Base-by-base conservation (phyloP, 2,113 vertebrate species). In the Rhabdornis inornatus region DNA sequence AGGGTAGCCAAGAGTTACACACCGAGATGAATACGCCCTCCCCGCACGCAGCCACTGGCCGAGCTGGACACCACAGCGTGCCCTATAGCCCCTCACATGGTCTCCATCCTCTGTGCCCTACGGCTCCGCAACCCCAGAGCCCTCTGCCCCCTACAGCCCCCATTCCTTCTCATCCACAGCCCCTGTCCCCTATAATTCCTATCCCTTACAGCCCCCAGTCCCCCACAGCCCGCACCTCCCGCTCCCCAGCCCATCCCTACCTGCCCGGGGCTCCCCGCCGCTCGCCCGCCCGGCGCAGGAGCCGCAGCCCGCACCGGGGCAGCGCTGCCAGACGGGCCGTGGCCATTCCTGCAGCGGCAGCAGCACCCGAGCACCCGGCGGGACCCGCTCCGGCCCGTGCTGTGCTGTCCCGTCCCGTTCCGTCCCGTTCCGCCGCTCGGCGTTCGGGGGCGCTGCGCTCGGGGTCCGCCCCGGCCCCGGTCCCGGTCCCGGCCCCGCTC, bases 141-240 rank as follows among this genome's bases (percentile, higher is more conserved):
- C 45, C 37, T 35, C 60, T 18, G 25, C 4, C 6, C 35, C 33
- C 24, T 35, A 17, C 0, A 56, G n/a, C 19, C 30, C 42, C 13
- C 2, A 12, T 9, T 10, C 7, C 37, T 30, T 14, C 33, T 15
- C n/a, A 47, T 15, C 16, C 33, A 42, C 23, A 61, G 27, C 47
- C 23, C 42, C 9, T 16, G 12, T 8, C 4, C 42, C 56, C 8
- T n/a, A 6, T 0, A 28, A 17, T 4, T n/a, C 10, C 20, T 39
- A 33, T 40, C 18, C 13, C n/a, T 16, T 9, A 19, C 3, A 70
- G 50, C 11, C 42, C 19, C 16, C 50, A 9, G 17, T 6, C 7
- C 44, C 40, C 22, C 47, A 6, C 1, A 66, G 31, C 37, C 19
- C 30, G 13, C 44, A 7, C 2, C 8, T 25, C 27, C 47, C 45